These are phyloP conservation scores for Junco hyemalis DNA, from an alignment of 2,113 vertebrate genomes.

Conservation along the genomic window DNA sequence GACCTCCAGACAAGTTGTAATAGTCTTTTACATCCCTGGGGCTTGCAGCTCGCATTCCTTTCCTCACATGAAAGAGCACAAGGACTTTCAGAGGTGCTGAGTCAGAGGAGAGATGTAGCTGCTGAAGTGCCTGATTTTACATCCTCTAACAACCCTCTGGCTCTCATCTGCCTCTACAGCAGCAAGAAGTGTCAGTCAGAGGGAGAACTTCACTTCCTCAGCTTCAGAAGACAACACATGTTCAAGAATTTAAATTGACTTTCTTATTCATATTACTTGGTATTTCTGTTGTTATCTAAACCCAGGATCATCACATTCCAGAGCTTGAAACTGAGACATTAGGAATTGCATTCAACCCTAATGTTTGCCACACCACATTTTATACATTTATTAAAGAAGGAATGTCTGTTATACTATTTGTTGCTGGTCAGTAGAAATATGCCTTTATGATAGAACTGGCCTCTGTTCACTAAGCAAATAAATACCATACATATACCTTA, in stretches of 20 bases:
- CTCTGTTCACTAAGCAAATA: neutral
- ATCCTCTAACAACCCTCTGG: neutral
- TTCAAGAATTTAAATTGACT: neutral
- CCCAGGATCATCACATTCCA: neutral
- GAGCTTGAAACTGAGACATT: neutral
- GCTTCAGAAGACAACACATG: neutral
- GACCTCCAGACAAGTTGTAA: neutral
- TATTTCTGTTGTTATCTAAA: neutral
- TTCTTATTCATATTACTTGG: neutral
- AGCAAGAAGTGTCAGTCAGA: neutral
- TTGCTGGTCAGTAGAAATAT: neutral
- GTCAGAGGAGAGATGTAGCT: neutral
- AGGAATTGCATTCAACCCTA: neutral
- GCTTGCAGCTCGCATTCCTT: neutral
- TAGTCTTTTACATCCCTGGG: neutral
- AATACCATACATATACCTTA: neutral
- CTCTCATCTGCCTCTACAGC: neutral
- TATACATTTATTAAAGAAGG: neutral
- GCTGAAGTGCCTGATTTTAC: neutral
- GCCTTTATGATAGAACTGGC: neutral
- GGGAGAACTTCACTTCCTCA: neutral
- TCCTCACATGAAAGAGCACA: neutral
- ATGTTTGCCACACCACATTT: neutral
- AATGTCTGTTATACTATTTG: neutral
- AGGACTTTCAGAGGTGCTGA: neutral